phyloP scores from a whole-genome alignment of 2,888 invertebrate genomes.

The Ethmia dodecea region DNA sequence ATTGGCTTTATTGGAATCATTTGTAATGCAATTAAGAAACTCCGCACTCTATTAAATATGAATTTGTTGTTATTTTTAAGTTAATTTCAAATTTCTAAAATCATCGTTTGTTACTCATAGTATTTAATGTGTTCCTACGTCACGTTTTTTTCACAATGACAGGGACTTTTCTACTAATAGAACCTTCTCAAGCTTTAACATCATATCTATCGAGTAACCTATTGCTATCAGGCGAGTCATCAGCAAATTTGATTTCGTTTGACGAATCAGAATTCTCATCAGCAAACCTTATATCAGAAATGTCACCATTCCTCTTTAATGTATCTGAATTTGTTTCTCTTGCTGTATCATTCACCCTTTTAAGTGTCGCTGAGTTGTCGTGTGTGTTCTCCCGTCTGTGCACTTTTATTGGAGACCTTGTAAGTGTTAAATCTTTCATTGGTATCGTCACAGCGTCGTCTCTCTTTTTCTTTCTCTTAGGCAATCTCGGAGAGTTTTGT shows the following conservation, averaged over 20 bases:
- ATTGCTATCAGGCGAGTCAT: constrained; percentile 70
- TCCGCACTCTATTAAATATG: no score
- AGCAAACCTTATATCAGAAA: constrained; percentile 83
- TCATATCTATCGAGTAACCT: constrained; percentile 57
- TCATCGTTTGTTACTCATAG: no score
- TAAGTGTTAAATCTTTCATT: constrained; percentile 60
- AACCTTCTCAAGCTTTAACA: constrained; percentile 45
- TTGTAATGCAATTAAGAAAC: no score
- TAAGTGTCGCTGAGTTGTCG: constrained; percentile 60
- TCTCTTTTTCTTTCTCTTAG: constrained; percentile 51
- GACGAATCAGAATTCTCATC: constrained; percentile 82
- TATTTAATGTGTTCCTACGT: no score
- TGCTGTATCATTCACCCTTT: constrained; percentile 80
- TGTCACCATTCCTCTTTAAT: constrained; percentile 74
- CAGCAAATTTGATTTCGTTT: constrained; percentile 65
- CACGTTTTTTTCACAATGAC: no score
- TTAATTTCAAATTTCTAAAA: no score
- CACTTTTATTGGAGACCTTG: constrained; percentile 55
- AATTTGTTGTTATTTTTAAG: no score
- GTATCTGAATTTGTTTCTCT: constrained; percentile 79
- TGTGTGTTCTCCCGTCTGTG: constrained; percentile 46
- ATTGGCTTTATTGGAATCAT: no score
- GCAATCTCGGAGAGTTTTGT: constrained; percentile 56
- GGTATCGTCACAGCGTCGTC: constrained; percentile 49
- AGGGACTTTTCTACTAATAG: no score